phyloP scores from a whole-genome alignment of 37 sponge, comb jelly and placozoan genomes.

The Ephydatia muelleri region DNA sequence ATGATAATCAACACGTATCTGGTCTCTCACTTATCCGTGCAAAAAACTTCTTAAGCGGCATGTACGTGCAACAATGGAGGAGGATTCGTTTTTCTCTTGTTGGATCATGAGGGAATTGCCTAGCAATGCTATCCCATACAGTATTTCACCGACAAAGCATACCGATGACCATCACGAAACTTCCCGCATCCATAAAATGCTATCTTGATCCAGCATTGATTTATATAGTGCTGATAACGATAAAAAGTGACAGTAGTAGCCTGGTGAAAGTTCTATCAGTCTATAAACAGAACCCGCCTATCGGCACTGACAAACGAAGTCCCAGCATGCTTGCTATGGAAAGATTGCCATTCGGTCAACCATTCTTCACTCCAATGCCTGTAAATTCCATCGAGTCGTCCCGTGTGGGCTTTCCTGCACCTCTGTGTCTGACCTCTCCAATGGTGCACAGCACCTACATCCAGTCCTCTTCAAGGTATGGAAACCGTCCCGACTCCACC shows the following conservation, averaged over 20 bases:
- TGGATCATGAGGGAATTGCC: not conserved
- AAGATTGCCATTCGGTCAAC: conserved; percentile 65
- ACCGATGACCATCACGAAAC: not conserved
- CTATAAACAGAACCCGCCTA: not conserved
- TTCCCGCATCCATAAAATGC: not conserved
- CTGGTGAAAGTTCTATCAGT: not conserved
- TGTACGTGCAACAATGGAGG: not conserved
- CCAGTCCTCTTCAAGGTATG: not conserved
- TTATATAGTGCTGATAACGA: not conserved
- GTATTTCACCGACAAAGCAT: conserved; percentile 1
- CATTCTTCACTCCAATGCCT: conserved; percentile 36
- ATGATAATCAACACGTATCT: not conserved
- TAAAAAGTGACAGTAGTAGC: not conserved
- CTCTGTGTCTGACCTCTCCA: conserved; percentile 13
- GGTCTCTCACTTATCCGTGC: not conserved
- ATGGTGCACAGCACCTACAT: not conserved
- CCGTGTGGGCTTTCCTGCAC: conserved; percentile 43
- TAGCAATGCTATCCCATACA: conserved; percentile 1
- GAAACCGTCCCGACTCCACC: not conserved
- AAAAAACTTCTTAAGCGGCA: not conserved
- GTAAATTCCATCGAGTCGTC: conserved; percentile 46
- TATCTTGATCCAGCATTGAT: not conserved
- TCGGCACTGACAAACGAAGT: not conserved
- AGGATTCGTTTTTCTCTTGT: not conserved
- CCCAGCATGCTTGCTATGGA: conserved; percentile 68